These are phyloP conservation scores for Odontomyia ornata DNA, from an alignment of 2,888 invertebrate genomes.

Conservation along the genomic window DNA sequence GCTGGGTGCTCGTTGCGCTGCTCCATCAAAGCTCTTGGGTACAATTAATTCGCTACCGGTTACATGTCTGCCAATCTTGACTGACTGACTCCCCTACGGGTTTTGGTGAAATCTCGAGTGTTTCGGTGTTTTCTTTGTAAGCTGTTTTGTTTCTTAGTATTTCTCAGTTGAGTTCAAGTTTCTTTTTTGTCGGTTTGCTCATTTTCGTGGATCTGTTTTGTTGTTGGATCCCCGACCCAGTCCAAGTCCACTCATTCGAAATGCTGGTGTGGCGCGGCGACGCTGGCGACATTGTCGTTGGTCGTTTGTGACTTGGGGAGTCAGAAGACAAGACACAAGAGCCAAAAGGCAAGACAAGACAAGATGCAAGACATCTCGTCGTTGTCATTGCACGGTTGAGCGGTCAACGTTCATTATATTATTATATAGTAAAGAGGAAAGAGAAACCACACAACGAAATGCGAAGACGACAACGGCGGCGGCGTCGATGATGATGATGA, in stretches of 20 bases:
- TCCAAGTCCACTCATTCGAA: not conserved
- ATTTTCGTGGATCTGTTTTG: not conserved
- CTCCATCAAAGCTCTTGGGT: not conserved
- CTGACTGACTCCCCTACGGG: not conserved
- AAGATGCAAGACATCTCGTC: constrained; percentile 27
- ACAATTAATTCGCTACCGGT: constrained; percentile 10
- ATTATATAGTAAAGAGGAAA: too few relatives aligned
- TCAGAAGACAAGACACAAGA: not conserved
- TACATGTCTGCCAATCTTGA: constrained; percentile 4
- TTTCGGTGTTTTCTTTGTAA: not conserved
- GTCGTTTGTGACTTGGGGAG: not conserved
- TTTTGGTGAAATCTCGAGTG: constrained; percentile 6
- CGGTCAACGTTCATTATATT: constrained; percentile 25
- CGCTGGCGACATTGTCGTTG: not conserved
- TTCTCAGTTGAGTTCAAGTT: not conserved
- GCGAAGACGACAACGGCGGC: not conserved
- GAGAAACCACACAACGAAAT: not conserved
- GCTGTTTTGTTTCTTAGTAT: not conserved
- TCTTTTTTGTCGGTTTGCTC: not conserved
- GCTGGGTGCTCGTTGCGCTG: not conserved
- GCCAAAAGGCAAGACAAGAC: not conserved
- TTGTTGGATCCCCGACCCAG: not conserved
- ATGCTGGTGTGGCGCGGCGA: not conserved
- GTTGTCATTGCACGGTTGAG: constrained; percentile 31
- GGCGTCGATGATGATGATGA: constrained; percentile 1